Percentiles rank a stretch among this genome's conserved stretches.
These are phyloP conservation scores for Poicephalus meyeri DNA, from an alignment of 2,113 vertebrate species.

Conservation along the genomic window DNA sequence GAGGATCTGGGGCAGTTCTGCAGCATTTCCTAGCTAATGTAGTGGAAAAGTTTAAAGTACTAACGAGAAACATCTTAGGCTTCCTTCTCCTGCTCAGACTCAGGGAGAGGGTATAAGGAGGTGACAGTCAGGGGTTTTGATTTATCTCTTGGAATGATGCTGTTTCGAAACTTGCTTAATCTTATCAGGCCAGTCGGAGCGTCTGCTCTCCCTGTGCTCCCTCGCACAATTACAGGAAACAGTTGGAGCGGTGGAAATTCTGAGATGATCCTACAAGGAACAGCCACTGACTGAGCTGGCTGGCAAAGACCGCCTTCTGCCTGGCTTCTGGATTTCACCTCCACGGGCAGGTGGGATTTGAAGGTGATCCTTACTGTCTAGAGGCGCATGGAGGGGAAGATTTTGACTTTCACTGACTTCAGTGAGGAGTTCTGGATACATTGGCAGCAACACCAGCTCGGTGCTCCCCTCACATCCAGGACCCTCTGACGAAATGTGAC, in stretches of 20 bases:
- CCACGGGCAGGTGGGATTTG: not conserved
- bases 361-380: not conserved
- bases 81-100: not conserved
- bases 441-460: fast-evolving
- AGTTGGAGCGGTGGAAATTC: not conserved
- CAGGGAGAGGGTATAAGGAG: not conserved
- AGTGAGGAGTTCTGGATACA: not conserved
- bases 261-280: not conserved
- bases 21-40: not conserved
- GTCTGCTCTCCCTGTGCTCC: not conserved
- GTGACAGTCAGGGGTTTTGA: not conserved
- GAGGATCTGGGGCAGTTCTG: not conserved
- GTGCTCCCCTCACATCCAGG: not conserved
- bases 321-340: not conserved
- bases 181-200: not conserved
- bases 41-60: not conserved
- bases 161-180: not conserved
- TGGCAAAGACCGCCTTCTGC: not conserved
- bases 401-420: not conserved
- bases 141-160: not conserved
- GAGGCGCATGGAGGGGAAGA: not conserved
- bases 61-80: not conserved
- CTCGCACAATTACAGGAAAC: not conserved
- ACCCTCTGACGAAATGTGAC: not conserved
- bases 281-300: not conserved